Conservation (phyloP, 2,113 vertebrate genomes). For the Otis tarda region DNA sequence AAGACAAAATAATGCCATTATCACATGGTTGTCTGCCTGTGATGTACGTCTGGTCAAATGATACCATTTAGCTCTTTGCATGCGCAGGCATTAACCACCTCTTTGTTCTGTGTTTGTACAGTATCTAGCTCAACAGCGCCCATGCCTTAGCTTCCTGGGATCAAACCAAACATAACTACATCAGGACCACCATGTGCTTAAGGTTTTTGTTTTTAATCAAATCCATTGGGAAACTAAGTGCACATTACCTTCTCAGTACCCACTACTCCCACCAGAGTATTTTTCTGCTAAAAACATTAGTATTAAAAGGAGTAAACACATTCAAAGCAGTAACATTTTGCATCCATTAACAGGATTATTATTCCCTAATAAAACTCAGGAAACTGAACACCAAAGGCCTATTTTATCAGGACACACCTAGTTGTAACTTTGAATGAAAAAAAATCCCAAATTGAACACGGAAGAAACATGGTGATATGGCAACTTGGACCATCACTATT, state of each 20-base stretch:
- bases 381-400: not conserved
- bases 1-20: not conserved
- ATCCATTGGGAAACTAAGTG: not conserved
- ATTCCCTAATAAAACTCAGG: not conserved
- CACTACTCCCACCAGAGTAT: not conserved
- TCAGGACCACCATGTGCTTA: not conserved
- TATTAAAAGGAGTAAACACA: not conserved
- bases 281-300: not conserved
- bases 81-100: not conserved
- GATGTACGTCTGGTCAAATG: not conserved
- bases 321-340: not conserved
- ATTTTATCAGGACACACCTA: not conserved
- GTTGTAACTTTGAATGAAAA: not conserved
- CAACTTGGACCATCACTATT: not conserved
- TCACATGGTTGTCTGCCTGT: not conserved
- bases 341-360: not conserved
- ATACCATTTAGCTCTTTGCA: not conserved
- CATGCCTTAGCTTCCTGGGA: not conserved
- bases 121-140: not conserved
- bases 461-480: not conserved
- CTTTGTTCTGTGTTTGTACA: not conserved
- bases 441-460: not conserved
- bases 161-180: not conserved
- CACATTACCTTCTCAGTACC: not conserved
- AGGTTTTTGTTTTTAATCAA: not conserved